Percentiles rank a stretch among this genome's conserved stretches.
These are phyloP conservation scores for Tapirus indicus DNA, from an alignment of 2,797 vertebrate genomes.

Conservation along the genomic window DNA sequence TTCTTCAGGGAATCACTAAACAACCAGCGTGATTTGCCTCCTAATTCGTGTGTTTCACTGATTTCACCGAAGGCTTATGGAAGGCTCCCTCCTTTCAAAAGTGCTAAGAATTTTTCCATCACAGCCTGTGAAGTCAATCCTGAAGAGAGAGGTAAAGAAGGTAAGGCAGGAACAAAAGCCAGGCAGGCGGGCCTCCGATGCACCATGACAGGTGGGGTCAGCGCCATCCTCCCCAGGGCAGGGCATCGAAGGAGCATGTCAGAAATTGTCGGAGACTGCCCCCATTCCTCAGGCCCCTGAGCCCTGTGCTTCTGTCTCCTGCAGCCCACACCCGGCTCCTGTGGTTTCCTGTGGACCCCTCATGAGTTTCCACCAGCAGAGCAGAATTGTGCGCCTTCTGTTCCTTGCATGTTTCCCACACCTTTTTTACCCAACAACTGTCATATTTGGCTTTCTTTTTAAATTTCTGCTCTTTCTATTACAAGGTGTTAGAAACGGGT, in stretches of 20 bases:
- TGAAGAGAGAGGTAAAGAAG: background rate
- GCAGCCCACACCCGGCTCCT: background rate
- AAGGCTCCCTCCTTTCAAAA: slow-evolving; percentile 15
- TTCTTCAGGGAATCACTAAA: background rate
- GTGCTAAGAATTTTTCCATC: background rate
- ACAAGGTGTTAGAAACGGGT: slow-evolving; percentile 53
- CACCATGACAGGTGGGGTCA: background rate
- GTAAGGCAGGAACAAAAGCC: background rate
- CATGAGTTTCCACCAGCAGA: slow-evolving; percentile 1
- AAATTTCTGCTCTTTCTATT: slow-evolving; percentile 8
- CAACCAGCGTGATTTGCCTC: background rate
- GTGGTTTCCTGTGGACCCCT: background rate
- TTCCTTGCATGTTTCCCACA: slow-evolving; percentile 66
- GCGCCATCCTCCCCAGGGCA: background rate
- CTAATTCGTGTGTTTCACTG: background rate
- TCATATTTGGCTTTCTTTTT: slow-evolving; percentile 75
- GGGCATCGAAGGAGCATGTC: background rate
- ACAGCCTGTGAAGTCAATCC: background rate
- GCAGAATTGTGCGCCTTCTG: slow-evolving; percentile 72
- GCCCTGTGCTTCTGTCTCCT: background rate
- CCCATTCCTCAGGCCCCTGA: background rate
- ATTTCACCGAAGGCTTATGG: background rate
- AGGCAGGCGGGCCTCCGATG: background rate
- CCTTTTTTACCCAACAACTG: slow-evolving; percentile 73
- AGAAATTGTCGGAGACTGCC: background rate